A percentile compares a stretch with the other conserved stretches of the same genome.
phyloP scores from a whole-genome alignment of 2,888 invertebrate genomes.

The Sesamia inferens region DNA sequence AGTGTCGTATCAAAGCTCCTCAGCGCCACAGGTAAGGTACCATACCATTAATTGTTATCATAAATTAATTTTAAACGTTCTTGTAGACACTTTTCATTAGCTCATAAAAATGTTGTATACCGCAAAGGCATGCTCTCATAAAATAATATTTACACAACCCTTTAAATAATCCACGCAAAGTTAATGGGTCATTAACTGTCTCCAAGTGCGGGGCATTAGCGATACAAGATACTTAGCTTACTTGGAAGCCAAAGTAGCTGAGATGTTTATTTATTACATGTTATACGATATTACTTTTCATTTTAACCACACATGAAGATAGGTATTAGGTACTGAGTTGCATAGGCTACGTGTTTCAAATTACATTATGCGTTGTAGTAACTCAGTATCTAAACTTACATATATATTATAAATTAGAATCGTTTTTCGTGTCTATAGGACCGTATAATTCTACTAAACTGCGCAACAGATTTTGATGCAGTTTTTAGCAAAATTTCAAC shows the following conservation, averaged over 20 bases:
- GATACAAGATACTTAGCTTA: slow-evolving; percentile 45
- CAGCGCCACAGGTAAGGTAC: neutral
- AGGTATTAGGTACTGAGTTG: slow-evolving; percentile 3
- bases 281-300: slow-evolving; percentile 55
- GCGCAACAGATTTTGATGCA: neutral
- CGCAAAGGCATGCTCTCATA: neutral
- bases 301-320: slow-evolving; percentile 51
- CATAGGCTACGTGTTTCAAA: slow-evolving; percentile 15
- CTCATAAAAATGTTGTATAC: neutral
- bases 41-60: neutral
- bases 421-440: neutral
- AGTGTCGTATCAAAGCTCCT: neutral
- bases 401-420: neutral
- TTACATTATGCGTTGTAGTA: slow-evolving; percentile 17
- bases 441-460: neutral
- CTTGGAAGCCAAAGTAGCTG: slow-evolving; percentile 42
- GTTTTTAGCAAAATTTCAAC: neutral
- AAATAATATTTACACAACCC: slow-evolving; percentile 17
- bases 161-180: slow-evolving; percentile 19
- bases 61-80: neutral
- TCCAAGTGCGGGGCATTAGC: slow-evolving; percentile 37
- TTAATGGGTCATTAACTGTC: slow-evolving; percentile 48
- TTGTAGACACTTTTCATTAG: neutral
- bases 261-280: slow-evolving; percentile 50
- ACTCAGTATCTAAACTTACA: neutral